A percentile compares a stretch with the other conserved stretches of the same genome.
These are phyloP conservation scores for Pseudocheirus occidentalis DNA, from an alignment of 2,797 vertebrate species.

Conservation along the genomic window DNA sequence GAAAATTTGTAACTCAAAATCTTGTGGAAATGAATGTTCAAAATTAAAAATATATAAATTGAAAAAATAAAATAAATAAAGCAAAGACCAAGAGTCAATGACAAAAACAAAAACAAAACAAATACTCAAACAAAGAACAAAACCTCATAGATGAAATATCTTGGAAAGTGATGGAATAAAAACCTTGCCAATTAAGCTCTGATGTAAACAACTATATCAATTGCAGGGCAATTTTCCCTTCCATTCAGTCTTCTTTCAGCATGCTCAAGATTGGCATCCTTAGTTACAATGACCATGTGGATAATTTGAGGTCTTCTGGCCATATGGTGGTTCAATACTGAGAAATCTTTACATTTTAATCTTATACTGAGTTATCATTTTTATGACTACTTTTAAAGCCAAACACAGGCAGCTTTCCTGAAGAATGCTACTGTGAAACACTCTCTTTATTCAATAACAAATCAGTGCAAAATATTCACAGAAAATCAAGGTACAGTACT, in stretches of 20 bases:
- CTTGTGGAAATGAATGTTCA: no score
- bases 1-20: no score
- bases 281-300: neutral
- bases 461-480: no score
- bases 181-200: neutral
- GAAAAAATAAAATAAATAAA: neutral
- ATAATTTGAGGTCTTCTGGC: neutral
- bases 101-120: neutral
- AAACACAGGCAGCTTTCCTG: no score
- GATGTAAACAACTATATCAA: neutral
- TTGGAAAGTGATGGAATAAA: neutral
- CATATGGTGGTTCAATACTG: neutral
- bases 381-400: neutral
- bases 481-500: no score
- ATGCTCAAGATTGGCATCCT: neutral
- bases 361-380: neutral
- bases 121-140: no score
- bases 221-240: neutral
- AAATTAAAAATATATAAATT: no score
- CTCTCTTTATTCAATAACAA: no score
- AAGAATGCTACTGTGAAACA: no score
- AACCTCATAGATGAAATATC: neutral
- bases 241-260: neutral
- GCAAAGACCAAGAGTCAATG: conserved; percentile 4
- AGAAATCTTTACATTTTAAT: no score